phyloP scores from a whole-genome alignment of 2,888 invertebrate genomes.

The Acanthopleura granulata region DNA sequence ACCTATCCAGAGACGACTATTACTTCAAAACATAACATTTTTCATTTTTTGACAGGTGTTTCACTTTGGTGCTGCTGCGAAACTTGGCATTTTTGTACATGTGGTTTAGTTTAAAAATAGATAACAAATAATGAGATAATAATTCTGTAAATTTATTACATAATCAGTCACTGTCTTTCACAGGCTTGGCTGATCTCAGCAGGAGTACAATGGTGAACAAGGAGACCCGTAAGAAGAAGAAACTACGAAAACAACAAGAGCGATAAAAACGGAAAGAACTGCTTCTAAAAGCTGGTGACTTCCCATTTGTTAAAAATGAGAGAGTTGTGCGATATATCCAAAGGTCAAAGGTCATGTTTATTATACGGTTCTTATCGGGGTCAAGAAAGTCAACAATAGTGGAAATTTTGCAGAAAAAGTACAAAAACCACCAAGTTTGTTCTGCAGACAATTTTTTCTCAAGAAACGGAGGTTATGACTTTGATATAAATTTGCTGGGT shows the following conservation, averaged over 20 bases:
- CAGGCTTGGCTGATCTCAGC: too few relatives aligned
- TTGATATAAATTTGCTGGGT: constrained; percentile 49
- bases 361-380: constrained; percentile 69
- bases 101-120: too few relatives aligned
- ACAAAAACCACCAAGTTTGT: constrained; percentile 54
- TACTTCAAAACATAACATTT: too few relatives aligned
- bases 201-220: constrained; percentile 2
- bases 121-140: too few relatives aligned
- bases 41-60: too few relatives aligned
- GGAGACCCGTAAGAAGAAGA: neutral
- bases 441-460: constrained; percentile 67
- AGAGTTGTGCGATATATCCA: constrained; percentile 40
- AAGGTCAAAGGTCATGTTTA: constrained; percentile 58
- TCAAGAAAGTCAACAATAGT: constrained; percentile 67
- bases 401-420: constrained; percentile 45
- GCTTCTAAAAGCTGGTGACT: constrained; percentile 26
- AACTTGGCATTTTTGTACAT: too few relatives aligned
- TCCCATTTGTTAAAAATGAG: constrained; percentile 47
- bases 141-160: too few relatives aligned
- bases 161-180: too few relatives aligned
- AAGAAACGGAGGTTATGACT: constrained; percentile 52
- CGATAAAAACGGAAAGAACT: neutral
- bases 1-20: too few relatives aligned
- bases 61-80: too few relatives aligned
- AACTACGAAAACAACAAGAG: neutral